A percentile compares a stretch with the other conserved stretches of the same genome.
Conservation (phyloP, 2,113 vertebrate species). For the Spea bombifrons region DNA sequence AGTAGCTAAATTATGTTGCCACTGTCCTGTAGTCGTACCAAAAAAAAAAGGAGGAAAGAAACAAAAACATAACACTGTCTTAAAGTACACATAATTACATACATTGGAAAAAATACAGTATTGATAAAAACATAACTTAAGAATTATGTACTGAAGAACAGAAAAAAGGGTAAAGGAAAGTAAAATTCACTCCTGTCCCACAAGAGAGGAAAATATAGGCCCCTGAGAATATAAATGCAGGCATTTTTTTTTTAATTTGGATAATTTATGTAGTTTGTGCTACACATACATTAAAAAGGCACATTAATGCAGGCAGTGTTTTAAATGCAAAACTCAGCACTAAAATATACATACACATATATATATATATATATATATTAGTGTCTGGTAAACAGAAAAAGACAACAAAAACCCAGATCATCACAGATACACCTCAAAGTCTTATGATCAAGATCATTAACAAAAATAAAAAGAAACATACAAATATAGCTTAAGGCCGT, state of each 20-base stretch:
- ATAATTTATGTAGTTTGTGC: slow-evolving; percentile 38
- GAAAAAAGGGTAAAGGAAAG: neutral
- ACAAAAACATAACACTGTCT: slow-evolving; percentile 29
- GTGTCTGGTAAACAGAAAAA: slow-evolving; percentile 7
- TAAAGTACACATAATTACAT: slow-evolving; percentile 30
- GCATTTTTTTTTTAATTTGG: slow-evolving; percentile 40
- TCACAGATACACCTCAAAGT: neutral
- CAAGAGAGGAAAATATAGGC: slow-evolving; percentile 27
- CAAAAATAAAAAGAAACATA: neutral
- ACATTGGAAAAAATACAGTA: slow-evolving; percentile 14
- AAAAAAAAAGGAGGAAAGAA: slow-evolving; percentile 1
- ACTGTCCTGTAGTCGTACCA: slow-evolving; percentile 37
- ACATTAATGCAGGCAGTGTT: slow-evolving; percentile 48
- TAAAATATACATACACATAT: too few relatives aligned
- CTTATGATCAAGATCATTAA: neutral
- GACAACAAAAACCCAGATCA: neutral
- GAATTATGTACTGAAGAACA: slow-evolving; percentile 22
- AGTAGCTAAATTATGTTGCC: slow-evolving; percentile 24
- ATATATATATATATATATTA: neutral
- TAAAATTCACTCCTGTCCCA: slow-evolving; percentile 2
- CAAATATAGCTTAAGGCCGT: slow-evolving; percentile 37
- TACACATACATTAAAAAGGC: slow-evolving; percentile 46
- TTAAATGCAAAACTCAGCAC: slow-evolving; percentile 32
- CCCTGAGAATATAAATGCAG: slow-evolving; percentile 48
- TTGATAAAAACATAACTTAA: slow-evolving; percentile 22